These are phyloP conservation scores for Heteromormyrus szaboi DNA, from an alignment of 2,797 vertebrate genomes.

Conservation along the genomic window DNA sequence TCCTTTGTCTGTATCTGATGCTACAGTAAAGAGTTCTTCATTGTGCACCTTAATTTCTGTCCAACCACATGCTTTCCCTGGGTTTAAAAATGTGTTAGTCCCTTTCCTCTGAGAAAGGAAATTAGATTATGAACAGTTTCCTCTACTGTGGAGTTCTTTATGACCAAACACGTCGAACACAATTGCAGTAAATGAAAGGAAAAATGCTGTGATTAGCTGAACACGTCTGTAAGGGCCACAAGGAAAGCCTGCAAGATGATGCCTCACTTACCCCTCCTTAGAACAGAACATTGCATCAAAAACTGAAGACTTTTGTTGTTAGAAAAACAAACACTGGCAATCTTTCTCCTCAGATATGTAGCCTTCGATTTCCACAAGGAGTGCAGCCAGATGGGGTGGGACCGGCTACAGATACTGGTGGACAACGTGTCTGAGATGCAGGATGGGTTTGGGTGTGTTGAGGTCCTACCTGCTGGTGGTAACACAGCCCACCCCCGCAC, in stretches of 20 bases:
- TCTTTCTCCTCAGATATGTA: constrained; percentile 65
- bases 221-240: neutral
- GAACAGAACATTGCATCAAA: neutral
- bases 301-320: neutral
- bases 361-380: constrained; percentile 97
- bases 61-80: neutral
- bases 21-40: neutral
- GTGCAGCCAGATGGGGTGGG: constrained; percentile 93
- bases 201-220: neutral
- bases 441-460: constrained; percentile 77
- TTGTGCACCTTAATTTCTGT: neutral
- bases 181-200: neutral
- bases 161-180: neutral
- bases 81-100: neutral
- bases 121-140: neutral
- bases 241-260: neutral
- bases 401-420: constrained; percentile 81
- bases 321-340: no score
- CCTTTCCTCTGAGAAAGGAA: neutral
- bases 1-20: neutral
- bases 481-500: constrained; percentile 10
- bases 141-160: neutral
- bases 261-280: neutral
- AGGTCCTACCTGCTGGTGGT: neutral
- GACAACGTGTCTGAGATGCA: constrained; percentile 79